Evolutionary conservation across 2,113 vertebrate genomes (phyloP), one percentile per base, ranked within the genome.

Genomic region (Nestor notabilis): DNA sequence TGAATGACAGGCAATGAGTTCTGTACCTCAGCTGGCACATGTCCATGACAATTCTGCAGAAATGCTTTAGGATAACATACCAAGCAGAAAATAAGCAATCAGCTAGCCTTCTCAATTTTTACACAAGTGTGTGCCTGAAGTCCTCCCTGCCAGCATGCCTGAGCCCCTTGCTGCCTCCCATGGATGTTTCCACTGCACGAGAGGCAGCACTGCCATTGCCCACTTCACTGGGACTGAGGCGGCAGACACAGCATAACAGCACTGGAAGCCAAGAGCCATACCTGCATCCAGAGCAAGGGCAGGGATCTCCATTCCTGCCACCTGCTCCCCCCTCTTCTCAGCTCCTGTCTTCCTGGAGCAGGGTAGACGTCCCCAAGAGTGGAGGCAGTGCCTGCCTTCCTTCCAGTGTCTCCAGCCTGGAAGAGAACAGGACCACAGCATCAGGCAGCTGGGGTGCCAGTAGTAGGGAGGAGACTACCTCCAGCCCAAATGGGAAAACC

Each of bases 161-260:
- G 44, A 86, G 27, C 58, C 50, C 17, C 24, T 44, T 31, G 69
- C 46, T 64, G 64, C 53, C 69, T 58, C 6, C 1, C 9, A 9
- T 7, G 19, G 17, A 14, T 7, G 1, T 19, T 53, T 70, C 10
- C 17, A 41, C 43, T 33, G n/a, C 24, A 44, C 0, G 0, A 70
- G 69, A 65, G 46, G 23, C 72, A 56, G 35, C 83, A 47, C 17
- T 7, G 16, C 29, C 35, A 10, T n/a, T 79, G 43, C 23, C 52
- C 2, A 0, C 52, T 44, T 69, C 8, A 0, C 39, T 9, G 3
- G 44, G 56, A 79, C 11, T 0, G 1, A 65, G 63, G 41, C 85
- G 43, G 20, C 61, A 91, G 29, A 29, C 2, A 4, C 37, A 76
- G 29, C 19, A 1, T 1, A 0, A 4, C 13, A 27, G 31, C 27